These are phyloP conservation scores for Hemithea aestivaria DNA, from an alignment of 2,888 invertebrate genomes.

Conservation along the genomic window DNA sequence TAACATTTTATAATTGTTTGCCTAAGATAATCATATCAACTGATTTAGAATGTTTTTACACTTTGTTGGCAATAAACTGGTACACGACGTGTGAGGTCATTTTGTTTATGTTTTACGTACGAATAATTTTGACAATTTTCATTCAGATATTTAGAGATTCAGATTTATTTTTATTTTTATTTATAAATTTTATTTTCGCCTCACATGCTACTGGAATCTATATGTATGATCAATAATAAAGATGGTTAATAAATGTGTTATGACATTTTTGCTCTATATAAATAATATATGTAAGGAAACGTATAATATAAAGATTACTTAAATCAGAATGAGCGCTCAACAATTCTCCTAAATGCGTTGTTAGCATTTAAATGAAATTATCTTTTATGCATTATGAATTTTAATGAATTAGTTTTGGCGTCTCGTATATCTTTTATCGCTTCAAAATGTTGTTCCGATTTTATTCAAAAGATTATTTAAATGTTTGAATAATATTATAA, in stretches of 20 bases:
- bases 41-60: slow-evolving; percentile 2
- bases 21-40: slow-evolving; percentile 7
- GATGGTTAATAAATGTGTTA: too few relatives aligned
- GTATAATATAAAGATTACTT: slow-evolving; percentile 24
- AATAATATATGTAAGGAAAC: too few relatives aligned
- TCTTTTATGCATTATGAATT: slow-evolving; percentile 20
- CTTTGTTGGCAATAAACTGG: neutral
- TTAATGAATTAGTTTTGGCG: slow-evolving; percentile 13
- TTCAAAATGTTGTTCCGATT: slow-evolving; percentile 11
- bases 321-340: slow-evolving; percentile 22
- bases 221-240: too few relatives aligned
- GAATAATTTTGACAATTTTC: too few relatives aligned
- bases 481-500: slow-evolving; percentile 3
- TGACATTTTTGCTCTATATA: too few relatives aligned
- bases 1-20: slow-evolving; percentile 16
- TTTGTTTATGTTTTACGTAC: too few relatives aligned
- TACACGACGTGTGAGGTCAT: too few relatives aligned
- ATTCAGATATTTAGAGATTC: too few relatives aligned
- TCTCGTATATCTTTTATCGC: slow-evolving; percentile 14
- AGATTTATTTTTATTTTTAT: too few relatives aligned
- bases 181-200: too few relatives aligned
- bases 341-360: slow-evolving; percentile 25
- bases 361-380: slow-evolving; percentile 22
- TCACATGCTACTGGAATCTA: too few relatives aligned
- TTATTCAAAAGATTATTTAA: slow-evolving; percentile 3